Evolutionary conservation across 2,797 vertebrate genomes (phyloP).

Genomic region (Serranus cabrilla): DNA sequence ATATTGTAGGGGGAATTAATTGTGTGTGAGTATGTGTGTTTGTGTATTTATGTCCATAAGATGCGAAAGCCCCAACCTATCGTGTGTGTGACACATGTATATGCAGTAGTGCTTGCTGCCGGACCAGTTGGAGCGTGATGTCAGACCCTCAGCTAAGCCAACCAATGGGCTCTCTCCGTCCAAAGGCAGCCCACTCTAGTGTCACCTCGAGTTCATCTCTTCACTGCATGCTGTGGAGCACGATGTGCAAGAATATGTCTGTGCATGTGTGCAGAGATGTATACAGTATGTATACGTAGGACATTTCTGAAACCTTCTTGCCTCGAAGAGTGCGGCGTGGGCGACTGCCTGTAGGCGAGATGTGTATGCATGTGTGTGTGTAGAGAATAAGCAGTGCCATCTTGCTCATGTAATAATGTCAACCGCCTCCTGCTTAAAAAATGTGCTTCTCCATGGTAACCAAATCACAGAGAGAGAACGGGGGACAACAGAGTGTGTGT

Average conservation of each 20-base stretch:
- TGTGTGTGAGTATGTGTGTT: constrained; percentile 17
- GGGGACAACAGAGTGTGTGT: constrained; percentile 8
- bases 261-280: constrained; percentile 19
- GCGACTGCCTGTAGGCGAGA: constrained; percentile 63
- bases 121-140: constrained; percentile 26
- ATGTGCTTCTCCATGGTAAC: constrained; percentile 82
- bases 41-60: background rate
- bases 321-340: constrained; percentile 62
- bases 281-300: constrained; percentile 38
- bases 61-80: constrained; percentile 23
- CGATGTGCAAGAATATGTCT: constrained; percentile 25
- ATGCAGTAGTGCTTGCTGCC: constrained; percentile 1
- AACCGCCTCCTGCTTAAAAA: constrained; percentile 70
- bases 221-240: constrained; percentile 29
- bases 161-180: constrained; percentile 54
- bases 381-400: constrained; percentile 58
- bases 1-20: constrained; percentile 50
- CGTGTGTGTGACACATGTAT: constrained; percentile 42
- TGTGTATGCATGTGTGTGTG: constrained; percentile 44
- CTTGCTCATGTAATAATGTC: constrained; percentile 63
- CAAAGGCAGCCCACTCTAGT: constrained; percentile 47
- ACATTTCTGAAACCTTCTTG: constrained; percentile 59
- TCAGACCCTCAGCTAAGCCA: constrained; percentile 23
- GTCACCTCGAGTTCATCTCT: constrained; percentile 65
- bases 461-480: constrained; percentile 43